phyloP scores from a whole-genome alignment of 2,888 invertebrate genomes.

The Dicyrtomina minuta region DNA sequence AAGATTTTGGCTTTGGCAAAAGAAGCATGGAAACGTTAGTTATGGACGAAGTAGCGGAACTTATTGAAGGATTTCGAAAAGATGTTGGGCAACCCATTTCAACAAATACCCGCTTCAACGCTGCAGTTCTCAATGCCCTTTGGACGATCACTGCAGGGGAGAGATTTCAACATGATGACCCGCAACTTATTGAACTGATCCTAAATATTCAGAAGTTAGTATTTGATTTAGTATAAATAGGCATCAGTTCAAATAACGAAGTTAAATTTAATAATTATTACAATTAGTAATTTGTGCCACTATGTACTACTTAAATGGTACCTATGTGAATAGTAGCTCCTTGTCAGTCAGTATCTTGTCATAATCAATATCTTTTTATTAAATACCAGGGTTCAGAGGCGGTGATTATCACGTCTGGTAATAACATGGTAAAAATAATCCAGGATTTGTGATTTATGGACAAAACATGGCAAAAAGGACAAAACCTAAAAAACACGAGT shows the following conservation, averaged over 20 bases:
- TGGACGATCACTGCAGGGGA: conserved; percentile 45
- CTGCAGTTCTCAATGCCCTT: conserved; percentile 44
- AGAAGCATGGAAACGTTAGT: conserved; percentile 46
- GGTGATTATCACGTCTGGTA: too few relatives aligned
- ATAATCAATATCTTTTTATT: too few relatives aligned
- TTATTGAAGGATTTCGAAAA: conserved; percentile 36
- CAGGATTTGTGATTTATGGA: too few relatives aligned
- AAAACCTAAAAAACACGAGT: too few relatives aligned
- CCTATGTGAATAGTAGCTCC: not conserved
- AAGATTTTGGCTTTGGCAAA: conserved; percentile 48
- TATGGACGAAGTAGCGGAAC: conserved; percentile 42
- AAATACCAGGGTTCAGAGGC: too few relatives aligned
- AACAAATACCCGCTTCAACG: conserved; percentile 44
- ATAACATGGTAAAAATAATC: too few relatives aligned
- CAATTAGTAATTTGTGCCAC: not conserved
- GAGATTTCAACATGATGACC: conserved; percentile 45
- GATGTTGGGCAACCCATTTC: conserved; percentile 43
- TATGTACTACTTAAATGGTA: not conserved
- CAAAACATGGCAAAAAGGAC: too few relatives aligned
- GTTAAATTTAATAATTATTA: not conserved
- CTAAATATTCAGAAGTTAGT: not conserved
- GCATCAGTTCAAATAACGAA: not conserved
- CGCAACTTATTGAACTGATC: conserved; percentile 19
- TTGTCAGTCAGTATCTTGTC: not conserved
- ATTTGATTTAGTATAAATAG: not conserved